Conservation (phyloP, 2,797 vertebrate species). For the Clarias fuscus region DNA sequence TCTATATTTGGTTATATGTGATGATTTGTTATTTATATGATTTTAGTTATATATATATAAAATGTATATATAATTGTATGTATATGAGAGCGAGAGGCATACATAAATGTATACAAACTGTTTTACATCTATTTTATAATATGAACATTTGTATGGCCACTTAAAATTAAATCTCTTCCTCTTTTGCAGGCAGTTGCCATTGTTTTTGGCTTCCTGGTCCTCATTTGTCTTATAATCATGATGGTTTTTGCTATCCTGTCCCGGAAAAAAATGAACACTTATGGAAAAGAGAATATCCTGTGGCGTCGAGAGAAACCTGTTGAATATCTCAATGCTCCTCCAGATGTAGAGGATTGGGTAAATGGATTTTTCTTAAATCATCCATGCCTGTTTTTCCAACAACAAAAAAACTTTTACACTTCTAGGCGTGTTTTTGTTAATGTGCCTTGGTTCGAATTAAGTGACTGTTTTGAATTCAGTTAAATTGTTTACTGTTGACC, state of each 20-base stretch:
- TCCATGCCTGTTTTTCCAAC: background rate
- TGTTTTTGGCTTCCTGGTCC: constrained; percentile 83
- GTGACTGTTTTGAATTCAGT: background rate
- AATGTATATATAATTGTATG: too few relatives aligned
- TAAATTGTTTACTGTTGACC: background rate
- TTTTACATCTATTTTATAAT: background rate
- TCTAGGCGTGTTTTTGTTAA: background rate
- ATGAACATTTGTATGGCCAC: background rate
- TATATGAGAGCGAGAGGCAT: too few relatives aligned
- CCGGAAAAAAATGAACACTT: constrained; percentile 75
- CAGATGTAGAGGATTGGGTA: constrained; percentile 90
- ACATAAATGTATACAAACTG: too few relatives aligned
- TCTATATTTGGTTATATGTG: background rate
- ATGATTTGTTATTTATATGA: too few relatives aligned
- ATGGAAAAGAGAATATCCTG: constrained; percentile 85
- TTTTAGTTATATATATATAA: too few relatives aligned
- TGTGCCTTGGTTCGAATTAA: background rate
- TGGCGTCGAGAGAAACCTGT: constrained; percentile 78
- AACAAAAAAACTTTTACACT: background rate
- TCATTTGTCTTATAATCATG: constrained; percentile 81
- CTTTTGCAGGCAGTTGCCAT: constrained; percentile 83
- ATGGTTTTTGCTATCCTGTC: constrained; percentile 88
- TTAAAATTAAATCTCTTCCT: background rate
- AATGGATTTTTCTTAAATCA: constrained; percentile 53
- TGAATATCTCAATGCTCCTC: constrained; percentile 68